phyloP scores from a whole-genome alignment of 2,113 vertebrate genomes.

The Puntigrus tetrazona region DNA sequence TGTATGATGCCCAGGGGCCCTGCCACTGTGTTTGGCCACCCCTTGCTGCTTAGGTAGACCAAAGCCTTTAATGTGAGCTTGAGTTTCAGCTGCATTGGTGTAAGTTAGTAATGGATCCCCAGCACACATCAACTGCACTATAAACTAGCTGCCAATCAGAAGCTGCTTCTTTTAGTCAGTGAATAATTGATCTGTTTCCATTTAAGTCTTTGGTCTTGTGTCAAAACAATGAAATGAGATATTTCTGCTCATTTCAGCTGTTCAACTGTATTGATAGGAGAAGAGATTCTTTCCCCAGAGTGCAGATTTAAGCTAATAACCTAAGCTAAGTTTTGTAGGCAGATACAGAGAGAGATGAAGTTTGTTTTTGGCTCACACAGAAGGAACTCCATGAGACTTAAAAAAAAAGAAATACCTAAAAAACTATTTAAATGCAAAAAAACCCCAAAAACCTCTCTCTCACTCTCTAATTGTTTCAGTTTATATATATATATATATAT shows the following conservation, averaged over 20 bases:
- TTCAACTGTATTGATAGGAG: conserved; percentile 48
- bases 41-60: conserved; percentile 15
- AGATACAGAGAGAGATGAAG: not conserved
- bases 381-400: not conserved
- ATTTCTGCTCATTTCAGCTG: conserved; percentile 50
- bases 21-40: conserved; percentile 24
- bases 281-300: conserved; percentile 36
- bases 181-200: conserved; percentile 30
- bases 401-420: not conserved
- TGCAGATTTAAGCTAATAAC: conserved; percentile 21
- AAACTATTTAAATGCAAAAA: no score
- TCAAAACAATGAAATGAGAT: conserved; percentile 51
- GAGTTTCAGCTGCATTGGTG: conserved; percentile 51
- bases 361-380: conserved; percentile 30
- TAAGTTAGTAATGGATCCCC: conserved; percentile 55
- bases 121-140: conserved; percentile 29
- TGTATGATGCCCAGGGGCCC: conserved; percentile 29
- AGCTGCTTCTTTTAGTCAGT: conserved; percentile 49
- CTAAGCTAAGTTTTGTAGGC: not conserved
- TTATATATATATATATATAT: no score
- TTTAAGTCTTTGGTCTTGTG: conserved; percentile 24
- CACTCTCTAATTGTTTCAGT: no score
- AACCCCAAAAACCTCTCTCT: no score
- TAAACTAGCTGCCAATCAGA: conserved; percentile 55
- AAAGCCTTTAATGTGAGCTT: conserved; percentile 51